A percentile compares a stretch with the other conserved stretches of the same genome.
Conservation (phyloP, 1,140 invertebrate genomes). For the Macrosteles quadrilineatus region DNA sequence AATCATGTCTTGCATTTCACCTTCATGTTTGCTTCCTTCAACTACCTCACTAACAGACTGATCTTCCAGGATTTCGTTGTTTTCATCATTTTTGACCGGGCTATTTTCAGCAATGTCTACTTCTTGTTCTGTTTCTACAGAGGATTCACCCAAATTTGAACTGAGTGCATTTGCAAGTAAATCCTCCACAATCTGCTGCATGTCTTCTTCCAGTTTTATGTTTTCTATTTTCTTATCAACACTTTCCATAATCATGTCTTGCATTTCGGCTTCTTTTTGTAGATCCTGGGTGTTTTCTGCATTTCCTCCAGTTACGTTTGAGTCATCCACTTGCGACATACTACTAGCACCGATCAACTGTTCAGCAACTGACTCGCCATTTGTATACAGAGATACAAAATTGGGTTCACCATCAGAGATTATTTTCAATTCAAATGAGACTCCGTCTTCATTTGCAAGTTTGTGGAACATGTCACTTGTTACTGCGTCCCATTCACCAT, state of each 20-base stretch:
- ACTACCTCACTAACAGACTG: no score
- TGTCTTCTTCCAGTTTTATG: not conserved
- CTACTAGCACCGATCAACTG: conserved; percentile 47
- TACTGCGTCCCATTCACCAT: conserved; percentile 61
- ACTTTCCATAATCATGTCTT: not conserved
- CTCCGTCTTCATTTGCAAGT: conserved; percentile 52
- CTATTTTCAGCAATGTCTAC: no score
- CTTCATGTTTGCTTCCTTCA: no score
- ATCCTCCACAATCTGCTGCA: not conserved
- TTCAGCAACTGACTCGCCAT: conserved; percentile 61
- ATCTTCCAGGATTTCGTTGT: no score
- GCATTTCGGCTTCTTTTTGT: not conserved
- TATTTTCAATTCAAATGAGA: conserved; percentile 26
- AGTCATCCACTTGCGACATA: not conserved
- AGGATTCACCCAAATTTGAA: no score
- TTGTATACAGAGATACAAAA: conserved; percentile 64
- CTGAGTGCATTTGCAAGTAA: not conserved
- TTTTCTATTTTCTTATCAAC: no score
- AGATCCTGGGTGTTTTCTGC: no score
- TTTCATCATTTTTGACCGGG: no score
- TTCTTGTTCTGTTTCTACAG: no score
- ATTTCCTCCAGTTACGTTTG: no score
- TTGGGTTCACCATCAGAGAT: conserved; percentile 58
- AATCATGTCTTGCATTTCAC: no score
- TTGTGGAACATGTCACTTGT: conserved; percentile 65